Conservation (phyloP, 2,888 invertebrate genomes). For the Cheilosia vernalis region DNA sequence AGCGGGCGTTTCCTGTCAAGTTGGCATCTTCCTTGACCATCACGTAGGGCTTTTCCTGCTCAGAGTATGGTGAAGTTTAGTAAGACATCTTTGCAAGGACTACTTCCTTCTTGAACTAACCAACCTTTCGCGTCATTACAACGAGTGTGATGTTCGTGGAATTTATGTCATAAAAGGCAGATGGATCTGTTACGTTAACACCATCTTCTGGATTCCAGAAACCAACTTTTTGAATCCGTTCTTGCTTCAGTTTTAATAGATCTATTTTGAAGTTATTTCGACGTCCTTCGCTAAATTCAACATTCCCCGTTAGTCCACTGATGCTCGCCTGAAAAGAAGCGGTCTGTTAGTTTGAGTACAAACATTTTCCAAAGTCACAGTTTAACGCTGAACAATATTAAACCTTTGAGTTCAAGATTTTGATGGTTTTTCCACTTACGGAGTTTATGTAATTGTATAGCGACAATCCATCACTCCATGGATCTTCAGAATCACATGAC, state of each 20-base stretch:
- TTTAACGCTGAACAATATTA: too few species aligned
- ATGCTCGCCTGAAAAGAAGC: constrained; percentile 87
- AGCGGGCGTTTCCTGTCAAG: constrained; percentile 93
- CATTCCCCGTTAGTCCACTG: constrained; percentile 93
- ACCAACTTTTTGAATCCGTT: constrained; percentile 91
- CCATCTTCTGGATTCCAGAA: constrained; percentile 91
- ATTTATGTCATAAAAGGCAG: constrained; percentile 92
- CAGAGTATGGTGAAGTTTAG: neutral
- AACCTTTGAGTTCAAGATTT: too few species aligned
- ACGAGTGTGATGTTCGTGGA: constrained; percentile 93
- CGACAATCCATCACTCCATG: constrained; percentile 91
- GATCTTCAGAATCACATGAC: constrained; percentile 91
- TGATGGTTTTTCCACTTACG: constrained; percentile 83
- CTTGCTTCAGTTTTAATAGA: constrained; percentile 91
- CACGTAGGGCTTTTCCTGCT: constrained; percentile 94
- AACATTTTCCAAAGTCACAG: neutral
- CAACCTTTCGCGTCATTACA: constrained; percentile 95
- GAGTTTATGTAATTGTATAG: constrained; percentile 90
- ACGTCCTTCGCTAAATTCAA: constrained; percentile 93
- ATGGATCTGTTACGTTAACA: constrained; percentile 92
- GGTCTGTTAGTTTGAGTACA: neutral
- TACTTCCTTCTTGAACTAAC: constrained; percentile 8
- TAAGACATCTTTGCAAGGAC: neutral
- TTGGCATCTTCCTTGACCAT: constrained; percentile 94
- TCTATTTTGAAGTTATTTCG: constrained; percentile 93